Percentiles rank a stretch among this genome's conserved stretches.
Conservation (phyloP, 2,113 vertebrate genomes). For the Ammospiza nelsoni region DNA sequence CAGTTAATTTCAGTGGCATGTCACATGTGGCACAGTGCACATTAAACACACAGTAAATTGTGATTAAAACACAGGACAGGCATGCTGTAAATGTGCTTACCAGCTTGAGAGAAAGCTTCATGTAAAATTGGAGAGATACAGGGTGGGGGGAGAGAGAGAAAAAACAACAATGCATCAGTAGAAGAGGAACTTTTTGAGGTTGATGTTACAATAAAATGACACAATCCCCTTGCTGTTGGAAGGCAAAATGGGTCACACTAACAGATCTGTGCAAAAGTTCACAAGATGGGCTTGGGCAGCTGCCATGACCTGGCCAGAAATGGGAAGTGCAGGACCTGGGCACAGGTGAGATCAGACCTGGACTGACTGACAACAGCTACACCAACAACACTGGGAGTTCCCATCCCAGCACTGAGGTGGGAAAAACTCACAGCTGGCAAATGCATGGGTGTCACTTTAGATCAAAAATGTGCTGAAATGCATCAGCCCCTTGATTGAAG, state of each 20-base stretch:
- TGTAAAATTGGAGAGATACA: constrained; percentile 75
- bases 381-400: neutral
- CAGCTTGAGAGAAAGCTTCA: constrained; percentile 99
- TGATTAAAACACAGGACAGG: constrained; percentile 70
- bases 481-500: neutral
- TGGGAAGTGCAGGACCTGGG: neutral
- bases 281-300: constrained; percentile 57
- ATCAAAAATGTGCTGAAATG: neutral
- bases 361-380: neutral
- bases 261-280: constrained; percentile 78
- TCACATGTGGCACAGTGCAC: constrained; percentile 25
- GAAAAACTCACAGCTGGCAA: neutral
- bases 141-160: constrained; percentile 55
- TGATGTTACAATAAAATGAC: neutral
- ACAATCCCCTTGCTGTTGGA: constrained; percentile 32
- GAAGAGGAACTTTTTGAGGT: constrained; percentile 26
- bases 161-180: constrained; percentile 78
- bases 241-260: constrained; percentile 58
- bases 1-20: constrained; percentile 60
- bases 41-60: constrained; percentile 39
- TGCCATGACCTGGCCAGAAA: neutral
- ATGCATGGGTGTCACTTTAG: neutral
- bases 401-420: neutral
- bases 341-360: neutral
- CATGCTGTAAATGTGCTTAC: constrained; percentile 92